Conservation (phyloP, 2,113 vertebrate species). For the Suncus etruscus region DNA sequence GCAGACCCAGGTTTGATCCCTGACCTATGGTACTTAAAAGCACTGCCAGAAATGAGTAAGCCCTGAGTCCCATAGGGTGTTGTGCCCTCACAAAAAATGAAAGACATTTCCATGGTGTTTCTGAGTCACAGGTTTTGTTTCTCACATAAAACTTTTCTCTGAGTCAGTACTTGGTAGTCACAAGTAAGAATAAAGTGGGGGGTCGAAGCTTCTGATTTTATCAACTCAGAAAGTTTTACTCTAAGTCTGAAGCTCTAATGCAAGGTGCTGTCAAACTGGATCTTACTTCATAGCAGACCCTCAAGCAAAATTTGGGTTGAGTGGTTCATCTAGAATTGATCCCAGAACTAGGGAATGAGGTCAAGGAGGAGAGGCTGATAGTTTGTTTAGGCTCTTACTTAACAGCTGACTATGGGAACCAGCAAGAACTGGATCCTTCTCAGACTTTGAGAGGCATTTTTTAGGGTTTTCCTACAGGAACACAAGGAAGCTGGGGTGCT, state of each 20-base stretch:
- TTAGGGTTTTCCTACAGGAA: not conserved
- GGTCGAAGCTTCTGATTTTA: not conserved
- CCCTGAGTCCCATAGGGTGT: no score
- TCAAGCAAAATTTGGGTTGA: not conserved
- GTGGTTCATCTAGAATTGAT: not conserved
- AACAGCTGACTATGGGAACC: not conserved
- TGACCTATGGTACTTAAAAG: no score
- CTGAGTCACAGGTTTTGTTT: not conserved
- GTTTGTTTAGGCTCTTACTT: accelerated
- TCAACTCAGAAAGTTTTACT: not conserved
- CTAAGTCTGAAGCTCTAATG: not conserved
- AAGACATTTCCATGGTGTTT: no score
- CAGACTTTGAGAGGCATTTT: not conserved
- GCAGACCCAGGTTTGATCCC: no score
- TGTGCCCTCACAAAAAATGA: no score
- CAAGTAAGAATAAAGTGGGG: no score
- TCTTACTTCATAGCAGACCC: not conserved
- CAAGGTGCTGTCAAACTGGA: not conserved
- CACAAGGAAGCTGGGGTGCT: not conserved
- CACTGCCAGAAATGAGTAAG: no score
- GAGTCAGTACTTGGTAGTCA: not conserved
- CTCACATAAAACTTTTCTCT: not conserved
- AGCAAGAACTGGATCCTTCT: not conserved
- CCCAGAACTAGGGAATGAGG: not conserved
- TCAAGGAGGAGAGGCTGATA: not conserved